phyloP scores from a whole-genome alignment of 1,140 invertebrate genomes.

The Drepana arcuata region DNA sequence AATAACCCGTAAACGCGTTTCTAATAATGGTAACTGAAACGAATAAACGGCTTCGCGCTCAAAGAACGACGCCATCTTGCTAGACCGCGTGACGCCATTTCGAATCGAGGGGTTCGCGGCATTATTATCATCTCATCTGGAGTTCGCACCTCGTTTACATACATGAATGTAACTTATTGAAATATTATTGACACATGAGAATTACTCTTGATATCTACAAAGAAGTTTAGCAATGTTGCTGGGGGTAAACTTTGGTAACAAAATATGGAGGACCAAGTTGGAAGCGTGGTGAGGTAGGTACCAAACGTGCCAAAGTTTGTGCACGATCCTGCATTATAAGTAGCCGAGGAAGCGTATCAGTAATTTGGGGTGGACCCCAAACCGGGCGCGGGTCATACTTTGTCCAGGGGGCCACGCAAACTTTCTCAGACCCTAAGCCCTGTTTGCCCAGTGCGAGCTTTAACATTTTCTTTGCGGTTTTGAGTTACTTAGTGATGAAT shows the following conservation, averaged over 20 bases:
- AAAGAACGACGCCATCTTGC: slow-evolving; percentile 41
- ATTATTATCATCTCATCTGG: slow-evolving; percentile 11
- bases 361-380: slow-evolving; percentile 11
- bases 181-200: too few species aligned
- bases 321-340: slow-evolving; percentile 16
- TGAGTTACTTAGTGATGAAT: slow-evolving; percentile 33
- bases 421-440: slow-evolving; percentile 30
- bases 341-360: slow-evolving; percentile 5
- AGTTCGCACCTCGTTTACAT: slow-evolving; percentile 2
- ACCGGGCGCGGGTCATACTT: slow-evolving; percentile 7
- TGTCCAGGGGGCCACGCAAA: slow-evolving; percentile 28
- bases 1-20: too few species aligned
- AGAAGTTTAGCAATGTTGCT: too few species aligned
- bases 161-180: slow-evolving; percentile 5
- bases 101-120: slow-evolving; percentile 45
- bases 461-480: slow-evolving; percentile 26
- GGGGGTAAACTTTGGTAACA: too few species aligned
- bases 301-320: too few species aligned
- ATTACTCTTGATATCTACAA: too few species aligned
- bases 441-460: slow-evolving; percentile 23
- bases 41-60: too few species aligned
- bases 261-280: too few species aligned
- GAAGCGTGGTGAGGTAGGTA: too few species aligned
- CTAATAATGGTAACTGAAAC: too few species aligned
- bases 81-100: slow-evolving; percentile 68